phyloP scores from a whole-genome alignment of 2,113 vertebrate species.

The Myodes glareolus region DNA sequence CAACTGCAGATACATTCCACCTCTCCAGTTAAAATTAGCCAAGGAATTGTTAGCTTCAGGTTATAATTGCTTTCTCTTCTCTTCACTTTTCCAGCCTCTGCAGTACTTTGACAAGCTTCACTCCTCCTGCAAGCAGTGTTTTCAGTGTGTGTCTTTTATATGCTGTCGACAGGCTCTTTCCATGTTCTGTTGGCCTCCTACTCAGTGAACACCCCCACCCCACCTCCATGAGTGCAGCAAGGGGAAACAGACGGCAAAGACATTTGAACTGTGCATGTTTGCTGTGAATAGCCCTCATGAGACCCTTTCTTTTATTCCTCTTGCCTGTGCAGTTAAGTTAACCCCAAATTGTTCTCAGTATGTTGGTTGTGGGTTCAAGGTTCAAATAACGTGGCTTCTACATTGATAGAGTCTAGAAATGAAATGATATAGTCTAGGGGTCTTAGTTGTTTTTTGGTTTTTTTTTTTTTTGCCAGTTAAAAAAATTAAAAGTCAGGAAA shows the following conservation, averaged over 20 bases:
- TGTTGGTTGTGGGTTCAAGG: not conserved
- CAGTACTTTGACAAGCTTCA: slow-evolving; percentile 81
- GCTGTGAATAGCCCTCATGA: not conserved
- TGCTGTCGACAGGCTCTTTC: slow-evolving; percentile 64
- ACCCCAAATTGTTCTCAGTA: not conserved
- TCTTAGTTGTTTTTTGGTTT: not conserved
- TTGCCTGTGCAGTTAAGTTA: not conserved
- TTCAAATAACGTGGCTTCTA: slow-evolving; percentile 22
- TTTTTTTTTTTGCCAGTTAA: not conserved
- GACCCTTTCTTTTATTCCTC: slow-evolving; percentile 18
- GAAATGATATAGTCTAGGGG: not conserved
- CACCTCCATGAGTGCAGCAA: not conserved
- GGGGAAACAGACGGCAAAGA: not conserved
- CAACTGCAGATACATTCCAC: slow-evolving; percentile 76
- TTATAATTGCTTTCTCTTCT: slow-evolving; percentile 79
- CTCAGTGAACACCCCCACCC: slow-evolving; percentile 28
- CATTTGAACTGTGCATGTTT: not conserved
- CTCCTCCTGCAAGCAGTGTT: slow-evolving; percentile 75
- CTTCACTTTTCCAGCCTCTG: slow-evolving; percentile 73
- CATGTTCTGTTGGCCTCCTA: slow-evolving; percentile 66
- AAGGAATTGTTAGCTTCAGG: slow-evolving; percentile 73
- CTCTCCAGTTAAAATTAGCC: slow-evolving; percentile 82
- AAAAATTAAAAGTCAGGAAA: not conserved
- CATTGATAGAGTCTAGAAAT: not conserved
- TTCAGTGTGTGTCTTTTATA: slow-evolving; percentile 75